Evolutionary conservation across 2,888 invertebrate genomes (phyloP).

Genomic region (Ypsolopha sequella): DNA sequence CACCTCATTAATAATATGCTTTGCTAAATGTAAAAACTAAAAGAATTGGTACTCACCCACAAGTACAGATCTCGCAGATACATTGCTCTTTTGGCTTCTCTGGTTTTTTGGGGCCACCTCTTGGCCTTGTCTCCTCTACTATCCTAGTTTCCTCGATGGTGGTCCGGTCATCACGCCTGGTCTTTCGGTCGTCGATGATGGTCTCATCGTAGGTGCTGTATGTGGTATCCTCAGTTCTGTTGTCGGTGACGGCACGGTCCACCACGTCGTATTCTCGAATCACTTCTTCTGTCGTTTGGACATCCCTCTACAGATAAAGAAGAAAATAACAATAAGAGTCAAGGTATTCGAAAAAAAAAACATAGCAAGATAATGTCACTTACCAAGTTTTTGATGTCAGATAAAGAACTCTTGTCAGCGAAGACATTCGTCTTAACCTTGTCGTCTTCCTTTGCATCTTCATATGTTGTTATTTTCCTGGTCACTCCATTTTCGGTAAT

Average conservation of each 20-base stretch:
- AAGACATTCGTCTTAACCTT: constrained; percentile 62
- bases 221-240: constrained; percentile 45
- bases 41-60: constrained; percentile 77
- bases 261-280: constrained; percentile 61
- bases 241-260: constrained; percentile 61
- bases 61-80: constrained; percentile 91
- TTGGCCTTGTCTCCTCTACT: constrained; percentile 48
- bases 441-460: constrained; percentile 63
- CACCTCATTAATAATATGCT: no score
- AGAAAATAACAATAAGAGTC: no score
- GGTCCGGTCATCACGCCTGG: constrained; percentile 57
- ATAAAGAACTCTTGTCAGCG: constrained; percentile 57
- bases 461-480: constrained; percentile 60
- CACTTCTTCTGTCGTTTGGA: constrained; percentile 61
- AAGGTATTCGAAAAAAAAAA: no score
- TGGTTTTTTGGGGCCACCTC: constrained; percentile 55
- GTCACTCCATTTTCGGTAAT: constrained; percentile 61
- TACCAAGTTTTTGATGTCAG: constrained; percentile 68
- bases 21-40: not conserved
- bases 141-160: constrained; percentile 43
- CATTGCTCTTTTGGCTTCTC: constrained; percentile 79
- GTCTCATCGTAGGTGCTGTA: constrained; percentile 51
- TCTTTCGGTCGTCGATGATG: constrained; percentile 36
- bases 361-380: constrained; percentile 20
- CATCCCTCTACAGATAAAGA: constrained; percentile 42